These are phyloP conservation scores for Aphodius granarius DNA, from an alignment of 2,888 invertebrate species.

Conservation along the genomic window DNA sequence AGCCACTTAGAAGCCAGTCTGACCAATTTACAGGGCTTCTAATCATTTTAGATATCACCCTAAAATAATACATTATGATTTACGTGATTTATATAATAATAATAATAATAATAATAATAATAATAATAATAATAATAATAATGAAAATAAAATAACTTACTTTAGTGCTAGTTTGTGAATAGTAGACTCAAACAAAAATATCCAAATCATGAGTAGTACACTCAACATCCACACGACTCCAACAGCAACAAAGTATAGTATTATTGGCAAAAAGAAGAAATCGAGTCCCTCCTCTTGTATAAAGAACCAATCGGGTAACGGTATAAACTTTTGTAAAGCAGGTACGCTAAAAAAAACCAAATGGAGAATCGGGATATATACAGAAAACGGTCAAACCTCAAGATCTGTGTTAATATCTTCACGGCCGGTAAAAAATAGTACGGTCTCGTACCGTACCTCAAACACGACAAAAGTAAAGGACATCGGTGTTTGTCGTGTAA, in stretches of 20 bases:
- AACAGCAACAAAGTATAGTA: conserved; percentile 65
- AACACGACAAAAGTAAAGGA: conserved; percentile 60
- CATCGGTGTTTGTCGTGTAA: conserved; percentile 51
- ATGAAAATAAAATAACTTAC: conserved; percentile 52
- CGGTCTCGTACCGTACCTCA: conserved; percentile 63
- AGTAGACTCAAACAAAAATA: conserved; percentile 71
- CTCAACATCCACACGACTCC: conserved; percentile 62
- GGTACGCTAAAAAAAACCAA: conserved; percentile 14
- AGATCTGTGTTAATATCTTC: conserved; percentile 53
- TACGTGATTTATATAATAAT: conserved; percentile 15
- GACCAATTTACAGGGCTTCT: conserved; percentile 57
- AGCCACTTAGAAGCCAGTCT: conserved; percentile 65
- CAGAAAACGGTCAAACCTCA: conserved; percentile 52
- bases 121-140: too few relatives aligned
- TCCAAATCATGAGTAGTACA: conserved; percentile 57
- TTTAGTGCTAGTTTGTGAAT: conserved; percentile 67
- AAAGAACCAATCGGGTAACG: conserved; percentile 43
- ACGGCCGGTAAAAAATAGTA: conserved; percentile 59
- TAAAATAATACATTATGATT: conserved; percentile 37
- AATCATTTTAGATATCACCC: conserved; percentile 57
- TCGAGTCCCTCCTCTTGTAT: conserved; percentile 47
- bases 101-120: conserved; percentile 21
- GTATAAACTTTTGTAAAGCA: conserved; percentile 32
- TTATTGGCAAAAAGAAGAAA: conserved; percentile 59
- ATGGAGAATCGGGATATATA: background rate